Evolutionary conservation across 2,113 vertebrate species (phyloP).

Genomic region (Podilymbus podiceps): DNA sequence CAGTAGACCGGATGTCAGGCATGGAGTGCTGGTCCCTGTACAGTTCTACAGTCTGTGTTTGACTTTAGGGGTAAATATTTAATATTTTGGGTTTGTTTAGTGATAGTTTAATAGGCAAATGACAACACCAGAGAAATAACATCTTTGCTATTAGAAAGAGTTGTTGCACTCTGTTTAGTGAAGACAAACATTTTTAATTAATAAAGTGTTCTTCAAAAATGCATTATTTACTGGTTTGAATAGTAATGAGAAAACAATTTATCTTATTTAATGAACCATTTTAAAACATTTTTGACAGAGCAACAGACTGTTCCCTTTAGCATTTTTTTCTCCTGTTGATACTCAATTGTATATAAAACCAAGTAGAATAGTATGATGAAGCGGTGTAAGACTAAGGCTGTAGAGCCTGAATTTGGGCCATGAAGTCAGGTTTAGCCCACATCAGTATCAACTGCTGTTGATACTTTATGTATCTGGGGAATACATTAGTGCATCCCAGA

Average conservation of each 20-base stretch:
- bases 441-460: neutral
- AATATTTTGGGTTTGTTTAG: slow-evolving; percentile 12
- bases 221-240: slow-evolving; percentile 67
- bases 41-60: neutral
- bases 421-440: neutral
- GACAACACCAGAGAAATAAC: neutral
- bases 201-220: slow-evolving; percentile 69
- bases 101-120: slow-evolving; percentile 37
- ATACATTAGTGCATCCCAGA: neutral
- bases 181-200: slow-evolving; percentile 73
- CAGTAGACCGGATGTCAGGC: neutral
- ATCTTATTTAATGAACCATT: slow-evolving; percentile 66
- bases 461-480: neutral
- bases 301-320: slow-evolving; percentile 26
- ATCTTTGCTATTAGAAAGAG: slow-evolving; percentile 17
- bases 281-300: slow-evolving; percentile 56
- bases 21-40: neutral
- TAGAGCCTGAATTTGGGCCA: neutral
- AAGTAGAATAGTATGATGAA: neutral
- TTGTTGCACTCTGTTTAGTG: slow-evolving; percentile 26
- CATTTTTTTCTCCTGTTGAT: neutral
- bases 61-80: slow-evolving; percentile 31
- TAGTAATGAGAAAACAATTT: slow-evolving; percentile 66
- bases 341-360: neutral
- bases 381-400: neutral